Conservation (phyloP, 1,140 invertebrate genomes). For the Calephelis virginiensis region DNA sequence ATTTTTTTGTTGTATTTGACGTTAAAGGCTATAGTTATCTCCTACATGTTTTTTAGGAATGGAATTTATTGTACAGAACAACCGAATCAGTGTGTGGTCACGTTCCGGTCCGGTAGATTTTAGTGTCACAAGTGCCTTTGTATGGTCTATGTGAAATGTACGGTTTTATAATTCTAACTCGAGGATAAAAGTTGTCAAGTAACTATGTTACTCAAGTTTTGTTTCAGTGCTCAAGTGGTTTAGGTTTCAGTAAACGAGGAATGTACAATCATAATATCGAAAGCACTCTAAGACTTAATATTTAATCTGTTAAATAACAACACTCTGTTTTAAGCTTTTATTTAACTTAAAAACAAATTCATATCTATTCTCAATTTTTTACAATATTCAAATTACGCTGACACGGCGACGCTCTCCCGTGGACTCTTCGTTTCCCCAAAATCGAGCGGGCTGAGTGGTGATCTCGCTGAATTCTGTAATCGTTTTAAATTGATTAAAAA, state of each 20-base stretch:
- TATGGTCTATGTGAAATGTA: too few relatives aligned
- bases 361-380: background rate
- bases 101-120: too few relatives aligned
- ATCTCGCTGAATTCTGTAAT: constrained; percentile 72
- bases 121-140: too few relatives aligned
- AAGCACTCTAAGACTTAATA: background rate
- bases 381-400: constrained; percentile 21
- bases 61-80: too few relatives aligned
- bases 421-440: constrained; percentile 13
- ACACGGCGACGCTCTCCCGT: constrained; percentile 35
- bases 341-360: constrained; percentile 7
- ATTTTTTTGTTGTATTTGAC: background rate
- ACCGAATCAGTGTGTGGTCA: too few relatives aligned
- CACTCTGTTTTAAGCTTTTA: background rate
- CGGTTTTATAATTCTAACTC: background rate
- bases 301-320: background rate
- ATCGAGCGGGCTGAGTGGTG: constrained; percentile 67
- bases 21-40: too few relatives aligned
- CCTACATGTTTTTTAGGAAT: too few relatives aligned
- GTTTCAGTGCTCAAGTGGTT: too few relatives aligned
- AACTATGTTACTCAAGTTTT: too few relatives aligned
- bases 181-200: too few relatives aligned
- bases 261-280: too few relatives aligned
- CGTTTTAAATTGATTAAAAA: constrained; percentile 20
- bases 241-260: too few relatives aligned